Conservation (phyloP, 2,888 invertebrate genomes). For the Periphyllus acericola region DNA sequence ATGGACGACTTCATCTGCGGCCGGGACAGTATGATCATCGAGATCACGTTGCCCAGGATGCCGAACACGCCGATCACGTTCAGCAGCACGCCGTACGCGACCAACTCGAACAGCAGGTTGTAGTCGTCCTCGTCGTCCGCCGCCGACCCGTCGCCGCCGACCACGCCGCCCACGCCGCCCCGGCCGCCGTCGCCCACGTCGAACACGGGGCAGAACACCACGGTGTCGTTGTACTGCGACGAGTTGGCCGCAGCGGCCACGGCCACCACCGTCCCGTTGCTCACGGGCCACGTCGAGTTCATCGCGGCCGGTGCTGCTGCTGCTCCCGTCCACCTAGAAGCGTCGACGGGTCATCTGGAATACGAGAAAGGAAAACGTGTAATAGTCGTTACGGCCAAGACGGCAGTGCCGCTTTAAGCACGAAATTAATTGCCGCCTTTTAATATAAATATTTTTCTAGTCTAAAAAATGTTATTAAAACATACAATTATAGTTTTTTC, state of each 20-base stretch:
- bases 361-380: background rate
- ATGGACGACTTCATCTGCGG: constrained; percentile 97
- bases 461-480: too few relatives aligned
- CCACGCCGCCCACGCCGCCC: background rate
- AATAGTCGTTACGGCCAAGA: too few relatives aligned
- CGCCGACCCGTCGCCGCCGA: background rate
- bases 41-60: constrained; percentile 88
- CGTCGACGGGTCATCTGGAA: background rate
- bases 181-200: background rate
- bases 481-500: too few relatives aligned
- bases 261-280: background rate
- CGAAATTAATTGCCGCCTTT: too few relatives aligned
- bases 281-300: background rate
- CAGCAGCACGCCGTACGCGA: constrained; percentile 83
- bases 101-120: constrained; percentile 78
- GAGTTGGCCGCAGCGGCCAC: background rate
- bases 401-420: too few relatives aligned
- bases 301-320: background rate
- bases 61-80: constrained; percentile 85
- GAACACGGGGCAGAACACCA: background rate
- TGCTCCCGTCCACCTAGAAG: background rate
- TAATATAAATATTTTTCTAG: too few relatives aligned
- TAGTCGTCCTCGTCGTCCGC: constrained; percentile 63
- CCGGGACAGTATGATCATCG: constrained; percentile 88
- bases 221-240: background rate